Conservation (phyloP, 1,140 invertebrate genomes). For the Neuroterus valhalla region DNA sequence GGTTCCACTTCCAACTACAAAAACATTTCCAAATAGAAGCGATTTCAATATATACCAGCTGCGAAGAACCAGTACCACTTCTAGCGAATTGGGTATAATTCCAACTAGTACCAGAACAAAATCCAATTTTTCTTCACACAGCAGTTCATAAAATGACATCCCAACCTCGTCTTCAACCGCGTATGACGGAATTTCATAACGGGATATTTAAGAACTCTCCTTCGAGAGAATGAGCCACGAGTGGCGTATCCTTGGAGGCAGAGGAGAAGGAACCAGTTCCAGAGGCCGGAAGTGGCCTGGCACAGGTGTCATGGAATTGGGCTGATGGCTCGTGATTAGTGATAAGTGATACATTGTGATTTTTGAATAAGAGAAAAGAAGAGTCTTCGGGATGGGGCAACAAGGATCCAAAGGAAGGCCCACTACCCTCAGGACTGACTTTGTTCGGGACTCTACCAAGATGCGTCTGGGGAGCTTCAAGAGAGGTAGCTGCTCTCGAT, state of each 20-base stretch:
- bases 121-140: not conserved
- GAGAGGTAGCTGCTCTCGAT: conserved; percentile 61
- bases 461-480: conserved; percentile 70
- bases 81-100: no score
- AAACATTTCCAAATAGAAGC: no score
- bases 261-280: conserved; percentile 14
- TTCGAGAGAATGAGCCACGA: conserved; percentile 3
- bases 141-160: conserved; percentile 1
- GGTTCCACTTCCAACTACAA: no score
- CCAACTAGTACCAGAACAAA: no score
- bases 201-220: conserved; percentile 9
- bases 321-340: conserved; percentile 37
- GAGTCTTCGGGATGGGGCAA: conserved; percentile 60
- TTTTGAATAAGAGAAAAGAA: conserved; percentile 23
- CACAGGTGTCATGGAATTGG: conserved; percentile 47
- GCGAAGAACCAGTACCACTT: no score
- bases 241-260: not conserved
- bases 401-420: conserved; percentile 68
- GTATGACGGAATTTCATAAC: not conserved
- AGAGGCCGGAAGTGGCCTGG: not conserved
- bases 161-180: not conserved
- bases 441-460: conserved; percentile 66
- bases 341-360: no score
- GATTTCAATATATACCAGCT: no score
- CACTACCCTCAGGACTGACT: conserved; percentile 61